phyloP scores from a whole-genome alignment of 2,797 vertebrate genomes.

The Cryptoprocta ferox region DNA sequence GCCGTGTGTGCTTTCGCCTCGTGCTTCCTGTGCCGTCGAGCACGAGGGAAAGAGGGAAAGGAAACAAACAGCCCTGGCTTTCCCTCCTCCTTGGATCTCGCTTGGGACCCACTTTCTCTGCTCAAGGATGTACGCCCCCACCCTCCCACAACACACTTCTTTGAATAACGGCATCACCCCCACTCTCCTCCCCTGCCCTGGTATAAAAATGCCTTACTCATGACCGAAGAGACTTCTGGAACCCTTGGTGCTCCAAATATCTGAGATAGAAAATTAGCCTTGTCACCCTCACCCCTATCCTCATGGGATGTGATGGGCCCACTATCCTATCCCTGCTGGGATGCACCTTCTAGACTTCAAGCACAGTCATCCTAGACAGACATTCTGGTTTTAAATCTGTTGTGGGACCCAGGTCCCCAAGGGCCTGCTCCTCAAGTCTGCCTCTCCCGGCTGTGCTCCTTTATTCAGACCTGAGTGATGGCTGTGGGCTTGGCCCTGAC shows the following conservation, averaged over 20 bases:
- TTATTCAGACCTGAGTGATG: not conserved
- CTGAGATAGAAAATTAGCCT: slow-evolving; percentile 51
- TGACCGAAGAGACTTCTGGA: slow-evolving; percentile 40
- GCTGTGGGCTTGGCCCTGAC: not conserved
- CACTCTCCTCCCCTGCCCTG: not conserved
- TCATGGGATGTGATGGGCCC: not conserved
- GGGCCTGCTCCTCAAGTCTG: not conserved
- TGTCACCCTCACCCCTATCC: not conserved
- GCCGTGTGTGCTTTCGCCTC: slow-evolving; percentile 64
- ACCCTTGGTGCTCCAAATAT: slow-evolving; percentile 27
- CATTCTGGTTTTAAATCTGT: not conserved
- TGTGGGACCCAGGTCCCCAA: not conserved
- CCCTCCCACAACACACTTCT: slow-evolving; percentile 40
- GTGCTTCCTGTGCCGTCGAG: slow-evolving; percentile 72
- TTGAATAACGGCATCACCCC: not conserved
- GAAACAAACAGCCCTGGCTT: slow-evolving; percentile 55
- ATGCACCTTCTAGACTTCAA: not conserved
- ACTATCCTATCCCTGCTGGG: not conserved
- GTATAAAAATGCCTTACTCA: not conserved
- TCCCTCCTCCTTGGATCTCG: slow-evolving; percentile 56
- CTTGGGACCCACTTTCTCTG: slow-evolving; percentile 61
- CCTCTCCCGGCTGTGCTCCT: not conserved
- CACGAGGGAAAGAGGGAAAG: slow-evolving; percentile 63
- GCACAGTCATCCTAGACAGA: not conserved
- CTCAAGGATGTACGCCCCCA: not conserved